Percentiles rank a stretch among this genome's conserved stretches.
Evolutionary conservation across 2,797 vertebrate genomes (phyloP).

Genomic region (Alosa sapidissima): DNA sequence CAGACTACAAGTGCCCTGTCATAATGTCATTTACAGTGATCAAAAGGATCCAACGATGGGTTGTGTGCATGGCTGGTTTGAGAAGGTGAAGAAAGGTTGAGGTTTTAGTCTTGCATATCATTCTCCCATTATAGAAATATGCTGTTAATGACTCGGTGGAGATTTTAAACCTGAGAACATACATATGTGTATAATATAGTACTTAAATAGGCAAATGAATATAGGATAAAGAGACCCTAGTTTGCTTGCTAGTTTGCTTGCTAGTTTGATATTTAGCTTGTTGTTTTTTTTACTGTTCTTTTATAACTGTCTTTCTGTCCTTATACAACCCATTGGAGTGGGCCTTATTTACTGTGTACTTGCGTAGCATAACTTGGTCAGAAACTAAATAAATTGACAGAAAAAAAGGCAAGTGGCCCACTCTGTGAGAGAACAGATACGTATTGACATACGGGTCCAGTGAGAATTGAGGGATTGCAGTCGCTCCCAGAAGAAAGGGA

Average conservation of each 20-base stretch:
- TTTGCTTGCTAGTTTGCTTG: too few relatives aligned
- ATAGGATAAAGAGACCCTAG: too few relatives aligned
- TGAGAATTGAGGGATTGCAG: neutral
- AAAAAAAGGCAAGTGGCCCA: neutral
- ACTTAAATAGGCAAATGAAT: too few relatives aligned
- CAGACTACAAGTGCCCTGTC: neutral
- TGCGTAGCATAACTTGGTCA: neutral
- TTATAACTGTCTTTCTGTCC: neutral
- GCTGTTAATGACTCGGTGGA: too few relatives aligned
- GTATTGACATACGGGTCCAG: constrained; percentile 11
- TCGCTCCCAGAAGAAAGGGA: neutral
- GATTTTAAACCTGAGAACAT: too few relatives aligned
- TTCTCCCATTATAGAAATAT: too few relatives aligned
- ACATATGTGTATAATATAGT: too few relatives aligned
- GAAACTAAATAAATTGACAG: neutral
- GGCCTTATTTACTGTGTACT: neutral
- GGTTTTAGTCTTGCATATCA: neutral
- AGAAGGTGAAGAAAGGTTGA: neutral
- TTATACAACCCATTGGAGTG: neutral
- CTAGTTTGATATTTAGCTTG: neutral
- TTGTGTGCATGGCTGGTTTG: neutral
- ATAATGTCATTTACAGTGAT: neutral
- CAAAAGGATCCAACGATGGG: neutral
- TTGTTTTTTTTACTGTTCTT: neutral
- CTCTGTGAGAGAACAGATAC: neutral